These are phyloP conservation scores for Poecilia gillii DNA, from an alignment of 2,797 vertebrate genomes.

Conservation along the genomic window DNA sequence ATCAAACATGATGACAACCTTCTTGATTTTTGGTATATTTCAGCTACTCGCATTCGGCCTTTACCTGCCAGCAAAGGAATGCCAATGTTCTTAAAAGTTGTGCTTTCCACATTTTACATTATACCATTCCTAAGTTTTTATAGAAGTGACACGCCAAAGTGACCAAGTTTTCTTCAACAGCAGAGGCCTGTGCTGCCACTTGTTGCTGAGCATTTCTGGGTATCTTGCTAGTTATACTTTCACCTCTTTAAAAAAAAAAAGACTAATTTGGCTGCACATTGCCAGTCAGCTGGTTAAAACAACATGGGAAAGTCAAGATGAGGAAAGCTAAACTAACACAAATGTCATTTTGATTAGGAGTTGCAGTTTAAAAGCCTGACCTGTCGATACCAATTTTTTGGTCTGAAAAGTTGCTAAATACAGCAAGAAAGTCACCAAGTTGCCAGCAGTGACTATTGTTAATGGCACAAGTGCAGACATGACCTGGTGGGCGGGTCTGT, in stretches of 20 bases:
- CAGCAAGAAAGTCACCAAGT: not conserved
- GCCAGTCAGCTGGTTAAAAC: not conserved
- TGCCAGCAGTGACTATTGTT: not conserved
- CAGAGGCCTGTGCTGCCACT: not conserved
- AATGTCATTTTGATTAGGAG: too few relatives aligned
- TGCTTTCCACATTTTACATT: not conserved
- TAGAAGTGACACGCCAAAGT: not conserved
- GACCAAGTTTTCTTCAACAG: not conserved
- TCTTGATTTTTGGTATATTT: not conserved
- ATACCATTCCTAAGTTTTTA: too few relatives aligned
- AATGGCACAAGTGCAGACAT: too few relatives aligned
- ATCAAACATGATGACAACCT: not conserved
- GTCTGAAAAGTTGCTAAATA: not conserved
- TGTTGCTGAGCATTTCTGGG: not conserved
- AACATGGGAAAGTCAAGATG: not conserved
- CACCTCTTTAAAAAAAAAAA: not conserved
- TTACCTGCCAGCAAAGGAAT: not conserved
- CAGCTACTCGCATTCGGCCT: not conserved
- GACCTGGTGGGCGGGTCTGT: too few relatives aligned
- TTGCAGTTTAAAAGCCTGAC: not conserved
- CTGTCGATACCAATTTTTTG: not conserved
- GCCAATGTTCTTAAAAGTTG: not conserved
- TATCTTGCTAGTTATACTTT: not conserved
- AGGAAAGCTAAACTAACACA: not conserved
- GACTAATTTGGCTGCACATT: not conserved